Evolutionary conservation across 92 coral and sea anemone genomes (phyloP).

Genomic region (Porites cylindrica): DNA sequence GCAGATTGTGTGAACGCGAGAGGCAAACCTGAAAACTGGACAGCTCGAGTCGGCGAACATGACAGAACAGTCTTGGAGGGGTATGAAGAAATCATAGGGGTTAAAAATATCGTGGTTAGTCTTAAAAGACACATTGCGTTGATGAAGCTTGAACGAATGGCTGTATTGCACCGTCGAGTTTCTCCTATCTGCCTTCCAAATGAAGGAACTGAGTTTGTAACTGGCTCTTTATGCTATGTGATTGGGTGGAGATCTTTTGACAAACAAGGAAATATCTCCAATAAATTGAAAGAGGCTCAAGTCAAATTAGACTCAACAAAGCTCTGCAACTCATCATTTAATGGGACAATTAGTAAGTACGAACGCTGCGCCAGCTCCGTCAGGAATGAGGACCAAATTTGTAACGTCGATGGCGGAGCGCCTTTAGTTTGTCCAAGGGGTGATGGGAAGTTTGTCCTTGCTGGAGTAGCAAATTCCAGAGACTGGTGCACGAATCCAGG

Average conservation of each 20-base stretch:
- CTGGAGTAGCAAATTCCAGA: conserved; percentile 76
- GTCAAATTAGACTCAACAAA: conserved; percentile 65
- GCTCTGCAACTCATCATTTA: conserved; percentile 75
- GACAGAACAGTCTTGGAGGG: conserved; percentile 56
- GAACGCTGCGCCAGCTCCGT: conserved; percentile 72
- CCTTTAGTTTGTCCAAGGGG: conserved; percentile 77
- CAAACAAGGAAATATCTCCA: conserved; percentile 42
- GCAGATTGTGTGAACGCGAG: conserved; percentile 74
- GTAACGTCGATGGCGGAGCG: conserved; percentile 85
- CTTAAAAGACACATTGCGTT: conserved; percentile 68
- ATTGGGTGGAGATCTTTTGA: conserved; percentile 74
- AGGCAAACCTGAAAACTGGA: conserved; percentile 68
- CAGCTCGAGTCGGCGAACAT: conserved; percentile 81
- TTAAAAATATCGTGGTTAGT: conserved; percentile 57
- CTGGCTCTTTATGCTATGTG: conserved; percentile 66
- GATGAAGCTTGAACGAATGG: conserved; percentile 67
- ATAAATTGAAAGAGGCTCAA: conserved; percentile 70
- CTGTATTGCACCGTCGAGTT: conserved; percentile 67
- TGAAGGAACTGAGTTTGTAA: conserved; percentile 40
- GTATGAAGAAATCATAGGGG: conserved; percentile 64
- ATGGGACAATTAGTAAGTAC: conserved; percentile 62
- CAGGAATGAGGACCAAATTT: conserved; percentile 61
- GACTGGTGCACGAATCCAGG: conserved; percentile 76
- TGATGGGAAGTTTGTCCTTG: conserved; percentile 74
- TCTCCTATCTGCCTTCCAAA: conserved; percentile 78